Percentiles rank a stretch among this genome's conserved stretches.
Evolutionary conservation across 2,797 vertebrate species (phyloP).

Genomic region (Glossophaga mutica): DNA sequence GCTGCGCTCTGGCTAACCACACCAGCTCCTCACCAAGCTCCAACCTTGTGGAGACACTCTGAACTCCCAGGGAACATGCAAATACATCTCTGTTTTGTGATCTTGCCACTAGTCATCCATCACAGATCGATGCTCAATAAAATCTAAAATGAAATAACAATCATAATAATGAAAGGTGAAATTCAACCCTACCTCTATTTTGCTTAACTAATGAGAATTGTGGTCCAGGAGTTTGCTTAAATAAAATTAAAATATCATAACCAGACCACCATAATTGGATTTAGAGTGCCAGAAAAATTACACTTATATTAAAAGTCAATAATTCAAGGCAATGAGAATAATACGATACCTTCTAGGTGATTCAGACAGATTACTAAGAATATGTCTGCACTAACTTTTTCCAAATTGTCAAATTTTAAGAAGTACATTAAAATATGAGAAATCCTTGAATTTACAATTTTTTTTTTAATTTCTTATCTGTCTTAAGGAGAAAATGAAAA

Average conservation of each 20-base stretch:
- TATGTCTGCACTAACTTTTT: not conserved
- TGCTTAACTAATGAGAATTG: slow-evolving; percentile 47
- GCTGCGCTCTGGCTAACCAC: not conserved
- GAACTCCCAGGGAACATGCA: not conserved
- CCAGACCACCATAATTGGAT: slow-evolving; percentile 22
- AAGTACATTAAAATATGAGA: not conserved
- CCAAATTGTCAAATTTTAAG: slow-evolving; percentile 40
- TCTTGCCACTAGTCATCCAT: not conserved
- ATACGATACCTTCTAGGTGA: not conserved
- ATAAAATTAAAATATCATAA: slow-evolving; percentile 53
- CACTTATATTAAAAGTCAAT: slow-evolving; percentile 39
- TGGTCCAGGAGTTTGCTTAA: slow-evolving; percentile 41
- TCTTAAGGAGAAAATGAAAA: slow-evolving; percentile 35
- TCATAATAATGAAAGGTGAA: slow-evolving; percentile 5
- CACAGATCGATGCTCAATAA: slow-evolving; percentile 23
- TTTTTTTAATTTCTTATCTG: not conserved
- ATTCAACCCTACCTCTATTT: not conserved
- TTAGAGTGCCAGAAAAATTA: not conserved
- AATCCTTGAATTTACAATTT: not conserved
- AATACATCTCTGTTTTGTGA: not conserved
- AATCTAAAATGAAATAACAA: not conserved
- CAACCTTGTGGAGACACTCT: not conserved
- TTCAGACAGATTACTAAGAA: not conserved
- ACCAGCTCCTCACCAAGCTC: not conserved
- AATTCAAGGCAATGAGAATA: slow-evolving; percentile 47